phyloP scores from a whole-genome alignment of 2,888 invertebrate genomes.

The Lycaena phlaeas region DNA sequence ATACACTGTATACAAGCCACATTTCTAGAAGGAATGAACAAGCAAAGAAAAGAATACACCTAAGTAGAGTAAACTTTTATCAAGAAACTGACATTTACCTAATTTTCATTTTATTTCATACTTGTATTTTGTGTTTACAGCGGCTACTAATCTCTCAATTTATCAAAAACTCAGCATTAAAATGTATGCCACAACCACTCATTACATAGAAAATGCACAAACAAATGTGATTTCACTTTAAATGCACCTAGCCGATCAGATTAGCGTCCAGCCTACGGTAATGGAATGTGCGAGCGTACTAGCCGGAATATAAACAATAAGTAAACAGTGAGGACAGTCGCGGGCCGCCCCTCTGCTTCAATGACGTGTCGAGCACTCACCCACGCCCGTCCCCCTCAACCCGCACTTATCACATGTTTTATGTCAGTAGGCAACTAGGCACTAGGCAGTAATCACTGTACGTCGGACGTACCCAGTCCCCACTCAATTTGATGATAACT shows the following conservation, averaged over 20 bases:
- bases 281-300: slow-evolving; percentile 68
- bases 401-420: slow-evolving; percentile 26
- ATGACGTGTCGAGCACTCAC: slow-evolving; percentile 44
- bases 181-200: slow-evolving; percentile 38
- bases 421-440: slow-evolving; percentile 20
- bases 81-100: slow-evolving; percentile 34
- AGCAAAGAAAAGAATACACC: too few relatives aligned
- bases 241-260: slow-evolving; percentile 50
- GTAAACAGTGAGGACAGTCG: slow-evolving; percentile 54
- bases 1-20: too few relatives aligned
- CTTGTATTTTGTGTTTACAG: slow-evolving; percentile 44
- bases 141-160: slow-evolving; percentile 35
- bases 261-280: slow-evolving; percentile 35
- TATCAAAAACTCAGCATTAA: slow-evolving; percentile 23
- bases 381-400: slow-evolving; percentile 33
- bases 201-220: slow-evolving; percentile 44
- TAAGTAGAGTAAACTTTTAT: too few relatives aligned
- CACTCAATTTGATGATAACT: slow-evolving; percentile 22
- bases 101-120: slow-evolving; percentile 71
- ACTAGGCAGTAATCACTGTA: too few relatives aligned
- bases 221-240: slow-evolving; percentile 44
- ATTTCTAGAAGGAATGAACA: too few relatives aligned
- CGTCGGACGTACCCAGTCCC: too few relatives aligned
- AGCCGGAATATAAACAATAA: slow-evolving; percentile 47
- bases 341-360: slow-evolving; percentile 47